These are phyloP conservation scores for Halcyon smyrnensis DNA, from an alignment of 2,797 vertebrate species.

Conservation along the genomic window DNA sequence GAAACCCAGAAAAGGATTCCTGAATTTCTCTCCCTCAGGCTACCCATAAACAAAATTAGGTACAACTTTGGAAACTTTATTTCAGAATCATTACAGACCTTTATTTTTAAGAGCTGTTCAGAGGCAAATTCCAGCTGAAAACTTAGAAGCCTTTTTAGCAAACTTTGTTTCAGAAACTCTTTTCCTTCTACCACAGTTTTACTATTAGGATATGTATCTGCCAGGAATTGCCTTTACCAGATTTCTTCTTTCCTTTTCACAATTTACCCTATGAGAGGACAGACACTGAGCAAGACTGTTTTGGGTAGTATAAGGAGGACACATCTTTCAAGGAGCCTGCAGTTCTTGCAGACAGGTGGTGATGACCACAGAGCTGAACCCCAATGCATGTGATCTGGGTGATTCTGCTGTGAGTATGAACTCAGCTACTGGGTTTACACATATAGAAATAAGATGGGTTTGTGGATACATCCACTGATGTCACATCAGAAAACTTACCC, in stretches of 20 bases:
- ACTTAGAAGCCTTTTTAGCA: background rate
- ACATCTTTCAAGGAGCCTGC: background rate
- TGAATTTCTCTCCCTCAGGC: slow-evolving; percentile 60
- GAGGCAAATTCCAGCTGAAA: slow-evolving; percentile 45
- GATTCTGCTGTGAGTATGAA: accelerated
- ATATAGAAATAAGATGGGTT: background rate
- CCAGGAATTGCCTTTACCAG: background rate
- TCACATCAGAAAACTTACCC: background rate
- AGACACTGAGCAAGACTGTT: background rate
- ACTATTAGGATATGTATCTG: background rate
- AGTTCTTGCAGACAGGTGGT: background rate
- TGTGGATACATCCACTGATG: background rate
- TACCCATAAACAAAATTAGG: slow-evolving; percentile 66
- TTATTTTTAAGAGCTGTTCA: slow-evolving; percentile 39
- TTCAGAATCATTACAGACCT: slow-evolving; percentile 37
- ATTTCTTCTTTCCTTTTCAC: background rate
- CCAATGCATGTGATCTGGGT: background rate
- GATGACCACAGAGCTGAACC: background rate
- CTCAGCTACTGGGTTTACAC: background rate
- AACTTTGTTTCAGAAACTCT: background rate
- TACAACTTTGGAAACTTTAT: slow-evolving; percentile 54
- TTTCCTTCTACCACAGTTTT: background rate
- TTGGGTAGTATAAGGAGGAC: background rate
- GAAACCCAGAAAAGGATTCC: slow-evolving; percentile 60
- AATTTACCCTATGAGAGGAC: background rate